These are phyloP conservation scores for Galerucella calmariensis DNA, from an alignment of 2,888 invertebrate genomes.

Conservation along the genomic window DNA sequence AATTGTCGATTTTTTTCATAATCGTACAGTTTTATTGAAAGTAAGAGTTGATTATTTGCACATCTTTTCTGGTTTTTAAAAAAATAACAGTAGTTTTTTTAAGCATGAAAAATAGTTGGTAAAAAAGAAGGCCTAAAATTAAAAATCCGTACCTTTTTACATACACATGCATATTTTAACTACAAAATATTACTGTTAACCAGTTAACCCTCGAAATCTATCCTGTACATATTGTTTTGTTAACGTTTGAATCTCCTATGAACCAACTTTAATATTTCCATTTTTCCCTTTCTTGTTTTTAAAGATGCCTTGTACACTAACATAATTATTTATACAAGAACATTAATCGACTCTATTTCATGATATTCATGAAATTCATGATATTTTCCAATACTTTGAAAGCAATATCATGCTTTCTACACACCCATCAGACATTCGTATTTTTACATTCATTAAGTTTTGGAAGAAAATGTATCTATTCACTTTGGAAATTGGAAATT, in stretches of 20 bases:
- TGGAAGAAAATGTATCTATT: too few relatives aligned
- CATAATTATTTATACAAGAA: too few relatives aligned
- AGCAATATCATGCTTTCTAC: too few relatives aligned
- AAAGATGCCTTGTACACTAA: neutral
- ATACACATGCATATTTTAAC: neutral
- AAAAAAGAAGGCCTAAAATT: neutral
- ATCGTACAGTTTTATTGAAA: slow-evolving; percentile 43
- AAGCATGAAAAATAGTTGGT: neutral
- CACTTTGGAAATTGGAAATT: too few relatives aligned
- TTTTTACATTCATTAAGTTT: too few relatives aligned
- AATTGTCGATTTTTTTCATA: slow-evolving; percentile 16
- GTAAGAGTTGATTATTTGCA: slow-evolving; percentile 6
- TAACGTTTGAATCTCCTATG: slow-evolving; percentile 17
- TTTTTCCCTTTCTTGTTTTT: neutral
- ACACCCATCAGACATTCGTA: too few relatives aligned
- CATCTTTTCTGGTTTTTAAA: slow-evolving; percentile 34
- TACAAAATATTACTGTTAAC: slow-evolving; percentile 11
- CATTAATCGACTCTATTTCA: too few relatives aligned
- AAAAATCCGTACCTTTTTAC: neutral
- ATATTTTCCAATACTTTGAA: too few relatives aligned
- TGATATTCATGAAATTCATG: too few relatives aligned
- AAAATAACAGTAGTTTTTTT: slow-evolving; percentile 2
- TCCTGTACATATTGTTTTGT: slow-evolving; percentile 22
- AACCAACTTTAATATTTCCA: slow-evolving; percentile 2
- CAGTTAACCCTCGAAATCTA: slow-evolving; percentile 8